phyloP scores from a whole-genome alignment of 1,140 invertebrate species.

The Aphaenogaster rudis region DNA sequence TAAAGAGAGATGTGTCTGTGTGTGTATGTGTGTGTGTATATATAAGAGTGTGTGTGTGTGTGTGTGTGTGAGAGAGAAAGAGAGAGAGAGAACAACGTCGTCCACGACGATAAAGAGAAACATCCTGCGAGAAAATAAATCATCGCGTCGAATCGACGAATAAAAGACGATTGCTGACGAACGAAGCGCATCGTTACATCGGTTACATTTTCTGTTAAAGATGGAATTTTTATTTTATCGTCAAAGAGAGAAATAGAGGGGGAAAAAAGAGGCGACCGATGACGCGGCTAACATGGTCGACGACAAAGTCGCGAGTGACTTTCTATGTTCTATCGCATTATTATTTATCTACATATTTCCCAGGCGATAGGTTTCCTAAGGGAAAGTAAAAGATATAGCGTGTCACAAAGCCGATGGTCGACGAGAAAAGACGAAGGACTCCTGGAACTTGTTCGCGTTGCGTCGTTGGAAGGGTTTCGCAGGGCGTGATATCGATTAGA shows the following conservation, averaged over 20 bases:
- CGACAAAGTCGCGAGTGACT: not conserved
- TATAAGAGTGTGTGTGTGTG: too few species aligned
- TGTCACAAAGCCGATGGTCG: not conserved
- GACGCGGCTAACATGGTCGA: conserved; percentile 10
- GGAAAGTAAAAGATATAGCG: not conserved
- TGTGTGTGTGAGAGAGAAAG: not conserved
- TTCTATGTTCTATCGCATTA: not conserved
- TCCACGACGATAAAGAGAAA: conserved; percentile 13
- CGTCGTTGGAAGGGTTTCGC: not conserved
- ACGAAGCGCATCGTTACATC: not conserved
- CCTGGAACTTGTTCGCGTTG: conserved; percentile 10
- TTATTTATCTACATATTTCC: not conserved
- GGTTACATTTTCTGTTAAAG: not conserved
- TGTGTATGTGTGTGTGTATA: too few species aligned
- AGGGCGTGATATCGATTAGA: conserved; percentile 43
- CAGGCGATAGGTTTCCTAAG: not conserved
- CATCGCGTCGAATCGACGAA: not conserved
- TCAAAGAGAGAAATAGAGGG: not conserved
- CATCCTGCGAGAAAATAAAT: not conserved
- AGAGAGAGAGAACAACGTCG: not conserved
- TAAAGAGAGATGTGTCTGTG: conserved; percentile 22
- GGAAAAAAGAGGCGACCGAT: not conserved
- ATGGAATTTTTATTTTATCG: not conserved
- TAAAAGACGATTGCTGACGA: not conserved
- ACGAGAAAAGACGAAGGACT: not conserved